Evolutionary conservation across 92 coral and sea anemone genomes (phyloP).

Genomic region (Micromussa lordhowensis): DNA sequence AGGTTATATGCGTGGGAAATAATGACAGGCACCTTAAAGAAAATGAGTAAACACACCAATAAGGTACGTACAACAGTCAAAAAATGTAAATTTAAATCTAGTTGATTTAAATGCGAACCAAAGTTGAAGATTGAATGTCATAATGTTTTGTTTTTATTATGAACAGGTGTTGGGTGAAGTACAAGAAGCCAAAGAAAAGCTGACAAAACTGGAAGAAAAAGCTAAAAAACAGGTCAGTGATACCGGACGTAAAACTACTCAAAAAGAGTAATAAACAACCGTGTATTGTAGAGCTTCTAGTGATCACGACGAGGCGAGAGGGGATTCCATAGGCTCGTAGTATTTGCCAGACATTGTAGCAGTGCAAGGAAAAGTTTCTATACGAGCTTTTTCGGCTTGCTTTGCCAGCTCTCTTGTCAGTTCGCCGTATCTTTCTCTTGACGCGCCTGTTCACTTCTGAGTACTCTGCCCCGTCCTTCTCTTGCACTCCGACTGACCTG

Average conservation of each 20-base stretch:
- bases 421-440: background rate
- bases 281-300: too few species aligned
- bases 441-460: background rate
- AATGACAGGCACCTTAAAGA: constrained; percentile 81
- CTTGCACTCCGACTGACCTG: constrained; percentile 6
- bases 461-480: constrained; percentile 3
- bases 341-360: too few species aligned
- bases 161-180: constrained; percentile 67
- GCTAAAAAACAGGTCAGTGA: constrained; percentile 77
- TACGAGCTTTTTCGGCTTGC: background rate
- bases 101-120: background rate
- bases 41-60: constrained; percentile 76
- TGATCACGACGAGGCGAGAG: too few species aligned
- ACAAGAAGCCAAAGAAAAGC: constrained; percentile 62
- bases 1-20: constrained; percentile 92
- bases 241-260: too few species aligned
- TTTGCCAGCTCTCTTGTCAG: background rate
- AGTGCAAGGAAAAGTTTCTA: too few species aligned
- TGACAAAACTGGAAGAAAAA: constrained; percentile 80
- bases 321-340: too few species aligned
- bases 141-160: background rate
- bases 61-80: constrained; percentile 38
- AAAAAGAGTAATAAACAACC: too few species aligned
- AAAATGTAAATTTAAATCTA: background rate
- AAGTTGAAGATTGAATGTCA: background rate